Conservation (phyloP, 1,140 invertebrate species). For the Zaprionus taronus region DNA sequence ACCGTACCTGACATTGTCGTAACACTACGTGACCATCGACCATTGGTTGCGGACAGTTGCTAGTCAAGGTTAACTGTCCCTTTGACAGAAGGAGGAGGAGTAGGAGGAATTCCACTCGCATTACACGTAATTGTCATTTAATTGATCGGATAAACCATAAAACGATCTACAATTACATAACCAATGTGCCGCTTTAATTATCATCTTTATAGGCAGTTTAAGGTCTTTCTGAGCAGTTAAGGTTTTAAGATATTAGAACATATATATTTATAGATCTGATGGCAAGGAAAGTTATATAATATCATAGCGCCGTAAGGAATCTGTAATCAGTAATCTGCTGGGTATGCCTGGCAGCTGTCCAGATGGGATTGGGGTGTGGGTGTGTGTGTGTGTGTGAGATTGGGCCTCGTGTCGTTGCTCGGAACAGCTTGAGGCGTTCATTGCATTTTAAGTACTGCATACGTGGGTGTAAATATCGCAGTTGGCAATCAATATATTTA, state of each 20-base stretch:
- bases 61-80: slow-evolving; percentile 61
- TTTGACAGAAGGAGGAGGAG: slow-evolving; percentile 33
- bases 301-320: neutral
- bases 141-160: slow-evolving; percentile 40
- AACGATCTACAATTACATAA: slow-evolving; percentile 9
- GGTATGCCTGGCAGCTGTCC: neutral
- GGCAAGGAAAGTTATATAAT: slow-evolving; percentile 1
- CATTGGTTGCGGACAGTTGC: slow-evolving; percentile 23
- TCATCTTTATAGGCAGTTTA: neutral
- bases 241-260: slow-evolving; percentile 1
- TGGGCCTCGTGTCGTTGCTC: neutral
- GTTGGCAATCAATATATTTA: slow-evolving; percentile 36
- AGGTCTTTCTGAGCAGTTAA: neutral
- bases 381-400: neutral
- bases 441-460: slow-evolving; percentile 56
- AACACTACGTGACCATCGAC: slow-evolving; percentile 72
- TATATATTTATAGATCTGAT: slow-evolving; percentile 23
- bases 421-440: slow-evolving; percentile 21
- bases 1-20: slow-evolving; percentile 59
- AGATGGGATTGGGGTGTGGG: neutral
- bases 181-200: neutral
- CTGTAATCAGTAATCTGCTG: neutral
- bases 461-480: slow-evolving; percentile 47
- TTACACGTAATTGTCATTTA: slow-evolving; percentile 29
- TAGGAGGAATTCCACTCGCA: neutral